Percentiles rank a stretch among this genome's conserved stretches.
Evolutionary conservation across 2,797 vertebrate species (phyloP).

Genomic region (Manis javanica): DNA sequence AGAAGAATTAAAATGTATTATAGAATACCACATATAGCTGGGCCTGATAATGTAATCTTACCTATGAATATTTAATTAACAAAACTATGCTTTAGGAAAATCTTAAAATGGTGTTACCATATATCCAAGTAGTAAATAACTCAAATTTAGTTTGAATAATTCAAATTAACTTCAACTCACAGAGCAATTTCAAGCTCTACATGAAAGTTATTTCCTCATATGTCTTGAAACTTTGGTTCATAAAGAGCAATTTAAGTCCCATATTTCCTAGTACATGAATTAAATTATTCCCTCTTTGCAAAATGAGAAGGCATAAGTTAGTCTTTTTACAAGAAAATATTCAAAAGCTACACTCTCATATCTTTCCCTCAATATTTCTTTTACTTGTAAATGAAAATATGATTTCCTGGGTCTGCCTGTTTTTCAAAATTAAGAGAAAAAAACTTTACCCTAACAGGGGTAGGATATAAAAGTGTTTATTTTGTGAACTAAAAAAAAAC

Average conservation of each 20-base stretch:
- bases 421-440: slow-evolving; percentile 16
- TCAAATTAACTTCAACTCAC: not conserved
- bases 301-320: not conserved
- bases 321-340: not conserved
- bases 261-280: not conserved
- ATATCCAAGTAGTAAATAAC: not conserved
- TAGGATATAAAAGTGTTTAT: not conserved
- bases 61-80: not conserved
- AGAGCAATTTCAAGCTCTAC: not conserved
- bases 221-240: not conserved
- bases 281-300: not conserved
- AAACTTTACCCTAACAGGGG: not conserved
- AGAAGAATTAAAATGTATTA: not conserved
- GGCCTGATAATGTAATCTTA: not conserved
- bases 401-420: not conserved
- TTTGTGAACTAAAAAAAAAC: not conserved
- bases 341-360: not conserved
- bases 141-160: not conserved
- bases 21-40: not conserved
- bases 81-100: not conserved
- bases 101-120: not conserved
- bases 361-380: not conserved
- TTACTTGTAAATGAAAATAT: not conserved
- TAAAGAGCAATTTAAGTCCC: not conserved
- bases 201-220: not conserved